Evolutionary conservation across 2,797 vertebrate species (phyloP), one percentile per base, ranked within the genome.

Genomic region (Echiichthys vipera): DNA sequence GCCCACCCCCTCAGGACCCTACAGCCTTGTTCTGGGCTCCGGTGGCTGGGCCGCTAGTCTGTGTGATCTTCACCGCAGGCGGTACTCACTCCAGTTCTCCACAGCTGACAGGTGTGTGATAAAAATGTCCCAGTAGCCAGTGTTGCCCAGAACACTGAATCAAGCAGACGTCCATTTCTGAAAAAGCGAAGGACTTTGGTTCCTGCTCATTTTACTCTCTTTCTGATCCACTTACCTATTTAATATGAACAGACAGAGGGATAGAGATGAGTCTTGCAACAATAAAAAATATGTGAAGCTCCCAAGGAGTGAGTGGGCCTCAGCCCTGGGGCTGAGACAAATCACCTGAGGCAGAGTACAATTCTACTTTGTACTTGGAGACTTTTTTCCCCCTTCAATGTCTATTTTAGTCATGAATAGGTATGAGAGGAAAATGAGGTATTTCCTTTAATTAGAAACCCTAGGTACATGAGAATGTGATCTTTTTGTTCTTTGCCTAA

Each of bases 341-440:
- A 91, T 77, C 80, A 91, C 91, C 89, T 69, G 87, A 92, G 91
- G 92, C 85, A 85, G 55, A 84, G 69, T 64, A 89, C 83, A 73
- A 84, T 78, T 88, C 80, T 74, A 86, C 87, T 90, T 92, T 92
- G 90, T 92, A 92, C 86, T 89, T 88, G 55, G 68, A 89, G 88
- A 74, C 65, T 20, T 82, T 75, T 73, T 78, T 29, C 54, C 63
- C 45, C 37, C 66, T 80, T 66, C 78, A 68, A 34, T 84, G 78
- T 90, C 88, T 91, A 86, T 94, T 92, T 90, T 81, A 87, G 85
- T 91, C 90, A 90, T 93, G 89, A 93, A 94, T 92, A 91, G 86
- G 87, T 91, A 93, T 91, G 90, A 93, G 91, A 80, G 84, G 83
- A 85, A 91, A 92, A 88, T 83, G 58, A 89, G 87, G 84, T 88